Evolutionary conservation across 2,797 vertebrate species (phyloP).

Genomic region (Gymnothorax reevesii): DNA sequence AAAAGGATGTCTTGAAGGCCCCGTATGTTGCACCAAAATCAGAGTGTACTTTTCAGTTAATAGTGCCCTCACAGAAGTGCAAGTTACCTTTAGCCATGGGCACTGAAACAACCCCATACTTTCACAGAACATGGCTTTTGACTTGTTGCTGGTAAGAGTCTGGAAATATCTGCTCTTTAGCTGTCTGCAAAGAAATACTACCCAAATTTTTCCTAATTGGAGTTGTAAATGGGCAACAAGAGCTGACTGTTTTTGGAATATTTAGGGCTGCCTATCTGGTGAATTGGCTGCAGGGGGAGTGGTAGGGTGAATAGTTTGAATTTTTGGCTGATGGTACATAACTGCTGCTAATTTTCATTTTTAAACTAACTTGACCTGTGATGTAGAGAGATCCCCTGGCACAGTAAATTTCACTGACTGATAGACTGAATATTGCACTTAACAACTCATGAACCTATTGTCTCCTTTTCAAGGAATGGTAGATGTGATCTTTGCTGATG

Average conservation of each 20-base stretch:
- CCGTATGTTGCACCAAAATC: no score
- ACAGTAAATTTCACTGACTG: background rate
- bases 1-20: no score
- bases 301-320: background rate
- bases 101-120: no score
- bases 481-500: slow-evolving; percentile 92
- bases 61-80: no score
- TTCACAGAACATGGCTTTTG: no score
- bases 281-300: no score
- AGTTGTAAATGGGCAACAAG: background rate
- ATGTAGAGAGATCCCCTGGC: background rate
- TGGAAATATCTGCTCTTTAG: no score
- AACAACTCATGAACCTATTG: background rate
- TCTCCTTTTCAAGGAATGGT: slow-evolving; percentile 80
- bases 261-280: background rate
- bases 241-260: background rate
- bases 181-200: no score
- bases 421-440: no score
- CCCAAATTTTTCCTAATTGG: background rate
- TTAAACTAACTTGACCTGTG: background rate
- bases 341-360: background rate
- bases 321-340: background rate
- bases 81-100: no score
- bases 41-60: no score
- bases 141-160: no score